Percentiles rank a stretch among this genome's conserved stretches.
These are phyloP conservation scores for Neodiprion fabricii DNA, from an alignment of 1,140 invertebrate genomes.

Conservation along the genomic window DNA sequence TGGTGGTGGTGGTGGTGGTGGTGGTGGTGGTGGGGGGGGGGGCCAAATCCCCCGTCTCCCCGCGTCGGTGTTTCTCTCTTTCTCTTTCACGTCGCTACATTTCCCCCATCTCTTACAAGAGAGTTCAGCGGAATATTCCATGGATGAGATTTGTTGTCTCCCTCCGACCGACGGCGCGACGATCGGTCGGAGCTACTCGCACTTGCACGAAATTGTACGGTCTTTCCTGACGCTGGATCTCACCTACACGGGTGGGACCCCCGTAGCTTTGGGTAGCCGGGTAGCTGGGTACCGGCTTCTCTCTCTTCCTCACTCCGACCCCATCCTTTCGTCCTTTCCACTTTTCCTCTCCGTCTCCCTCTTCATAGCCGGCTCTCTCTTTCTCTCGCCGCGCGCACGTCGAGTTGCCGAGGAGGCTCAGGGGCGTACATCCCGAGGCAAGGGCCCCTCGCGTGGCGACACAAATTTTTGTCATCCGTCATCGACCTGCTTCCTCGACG, in stretches of 20 bases:
- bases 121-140: constrained; percentile 47
- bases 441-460: neutral
- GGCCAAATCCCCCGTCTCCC: too few species aligned
- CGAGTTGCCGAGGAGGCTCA: neutral
- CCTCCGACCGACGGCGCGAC: neutral
- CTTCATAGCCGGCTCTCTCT: neutral
- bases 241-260: constrained; percentile 8
- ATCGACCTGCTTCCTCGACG: neutral
- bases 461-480: too few species aligned
- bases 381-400: constrained; percentile 5
- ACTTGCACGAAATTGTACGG: constrained; percentile 1
- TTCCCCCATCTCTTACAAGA: constrained; percentile 25
- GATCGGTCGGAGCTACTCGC: constrained; percentile 14
- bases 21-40: too few species aligned
- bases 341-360: constrained; percentile 7
- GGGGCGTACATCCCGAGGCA: neutral
- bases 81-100: constrained; percentile 15
- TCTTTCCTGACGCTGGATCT: constrained; percentile 5
- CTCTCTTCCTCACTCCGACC: constrained; percentile 9
- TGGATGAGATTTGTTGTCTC: constrained; percentile 33
- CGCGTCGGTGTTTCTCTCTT: constrained; percentile 1
- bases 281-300: neutral
- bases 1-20: too few species aligned
- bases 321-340: neutral
- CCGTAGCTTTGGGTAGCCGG: constrained; percentile 15